Evolutionary conservation across 2,888 invertebrate genomes (phyloP), one percentile per base, ranked within the genome.

Genomic region (Aproaerema taeniolella): DNA sequence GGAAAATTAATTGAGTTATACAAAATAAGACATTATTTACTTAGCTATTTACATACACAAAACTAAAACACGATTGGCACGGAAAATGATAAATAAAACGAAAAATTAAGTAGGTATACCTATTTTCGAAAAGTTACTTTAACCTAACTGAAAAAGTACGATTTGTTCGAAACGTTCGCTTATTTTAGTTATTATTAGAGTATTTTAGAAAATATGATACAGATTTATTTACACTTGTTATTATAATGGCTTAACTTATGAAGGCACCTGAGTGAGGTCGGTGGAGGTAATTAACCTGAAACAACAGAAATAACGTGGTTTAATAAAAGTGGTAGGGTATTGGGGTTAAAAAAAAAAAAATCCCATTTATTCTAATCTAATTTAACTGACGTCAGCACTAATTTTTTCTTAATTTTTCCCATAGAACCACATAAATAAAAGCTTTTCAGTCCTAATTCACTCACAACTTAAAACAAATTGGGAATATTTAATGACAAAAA

Each of bases 261-360:
- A 85, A 85, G 85, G 86, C 85, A 86, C 85, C 86, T 73, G 75
- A 70, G 73, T 83, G 82, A 83, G 85, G 83, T 83, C 83, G 85
- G 85, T 82, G 85, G 85, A 81, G 82, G 73, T 75, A 55, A 66
- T 66, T 74, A 61, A 78, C 60, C 83, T 82, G 79, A 6, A 74
- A 74, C 41, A 52, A 56, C 60, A 47, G 26, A 26, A 2, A n/a
- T 6, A 16, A 67, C n/a, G n/a, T n/a, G n/a, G n/a, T n/a, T n/a
- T n/a, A n/a, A n/a, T n/a, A n/a, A n/a, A n/a, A n/a, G n/a, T n/a
- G n/a, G n/a, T n/a, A n/a, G n/a, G n/a, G n/a, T n/a, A n/a, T n/a
- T n/a, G n/a, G n/a, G n/a, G n/a, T n/a, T n/a, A n/a, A n/a, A n/a
- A n/a, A n/a, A n/a, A n/a, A n/a, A n/a, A n/a, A n/a, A n/a, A n/a